Percentiles rank a stretch among this genome's conserved stretches.
Evolutionary conservation across 2,888 invertebrate species (phyloP).

Genomic region (Sesamia inferens): DNA sequence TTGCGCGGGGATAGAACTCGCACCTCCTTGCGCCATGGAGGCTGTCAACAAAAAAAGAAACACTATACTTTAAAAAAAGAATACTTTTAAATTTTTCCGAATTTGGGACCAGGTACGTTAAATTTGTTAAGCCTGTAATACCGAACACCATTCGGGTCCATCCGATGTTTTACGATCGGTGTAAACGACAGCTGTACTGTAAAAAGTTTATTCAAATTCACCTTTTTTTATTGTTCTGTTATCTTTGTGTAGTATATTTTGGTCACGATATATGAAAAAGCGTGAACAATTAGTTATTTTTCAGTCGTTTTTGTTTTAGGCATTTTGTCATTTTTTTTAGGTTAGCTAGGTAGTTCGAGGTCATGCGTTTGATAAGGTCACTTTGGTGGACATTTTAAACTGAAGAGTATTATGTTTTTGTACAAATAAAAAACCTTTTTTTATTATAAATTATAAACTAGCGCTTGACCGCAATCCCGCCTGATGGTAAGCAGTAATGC

Average conservation of each 20-base stretch:
- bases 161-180: slow-evolving; percentile 60
- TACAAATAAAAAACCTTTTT: too few relatives aligned
- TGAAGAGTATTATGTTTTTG: neutral
- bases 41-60: slow-evolving; percentile 5
- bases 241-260: slow-evolving; percentile 31
- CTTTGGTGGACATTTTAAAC: slow-evolving; percentile 5
- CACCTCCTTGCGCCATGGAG: too few relatives aligned
- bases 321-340: slow-evolving; percentile 19
- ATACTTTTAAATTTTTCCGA: slow-evolving; percentile 15
- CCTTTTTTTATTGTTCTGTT: slow-evolving; percentile 58
- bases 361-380: slow-evolving; percentile 5
- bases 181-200: slow-evolving; percentile 65
- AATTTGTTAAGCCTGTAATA: slow-evolving; percentile 38
- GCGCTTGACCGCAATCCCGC: too few relatives aligned
- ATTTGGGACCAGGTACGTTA: slow-evolving; percentile 36
- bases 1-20: too few relatives aligned
- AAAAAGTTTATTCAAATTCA: slow-evolving; percentile 68
- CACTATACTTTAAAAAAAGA: slow-evolving; percentile 2
- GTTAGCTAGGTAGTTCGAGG: neutral
- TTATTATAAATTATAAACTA: too few relatives aligned
- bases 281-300: slow-evolving; percentile 26
- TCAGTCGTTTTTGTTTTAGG: slow-evolving; percentile 10
- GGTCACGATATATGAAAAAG: slow-evolving; percentile 21
- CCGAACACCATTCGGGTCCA: slow-evolving; percentile 41
- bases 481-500: too few relatives aligned